Base-by-base conservation (phyloP, 2,113 vertebrate genomes). In the Pionites leucogaster region DNA sequence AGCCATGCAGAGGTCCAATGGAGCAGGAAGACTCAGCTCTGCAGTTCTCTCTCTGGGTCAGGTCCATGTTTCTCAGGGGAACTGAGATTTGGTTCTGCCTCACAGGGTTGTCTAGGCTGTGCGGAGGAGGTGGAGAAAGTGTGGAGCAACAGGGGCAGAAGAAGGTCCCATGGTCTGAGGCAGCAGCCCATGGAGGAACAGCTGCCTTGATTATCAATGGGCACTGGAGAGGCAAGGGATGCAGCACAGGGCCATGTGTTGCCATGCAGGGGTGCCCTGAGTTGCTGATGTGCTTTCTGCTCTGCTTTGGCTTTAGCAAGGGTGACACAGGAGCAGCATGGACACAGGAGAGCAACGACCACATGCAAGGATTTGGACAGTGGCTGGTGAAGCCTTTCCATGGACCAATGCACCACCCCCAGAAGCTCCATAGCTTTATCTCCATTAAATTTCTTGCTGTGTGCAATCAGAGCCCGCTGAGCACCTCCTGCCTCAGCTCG, bases 181-280 rank as follows among this genome's bases (percentile, higher is more conserved):
- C n/a, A 82, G 35, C 37, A 89, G 55, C 55, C 41, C 33, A 10
- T 31, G 13, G 33, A 35, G 44, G 35, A 55, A 15, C 28, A 3
- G 0, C 15, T 82, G 86, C 42, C 8, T 2, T 5, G 15, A 7
- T 0, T 14, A 15, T 17, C 1, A 1, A 16, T 3, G 1, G 47
- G 39, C 67, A 79, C n/a, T 11, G 31, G 18, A 22, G 23, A 52
- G 22, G 18, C 39, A 53, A 28, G n/a, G n/a, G 31, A 29, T 6
- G 22, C 37, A 53, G 55, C 0, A 0, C 41, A 29, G 8, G 27
- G 1, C 75, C 35, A 8, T 9, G 18, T 35, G n/a, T 6, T 27
- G 37, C 28, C 37, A 10, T 0, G 0, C 67, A 42, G 29, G 23
- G 59, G 39, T 50, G 28, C 18, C 53, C 35, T 2, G 1, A 22